Evolutionary conservation across 2,888 invertebrate species (phyloP).

Genomic region (Pristionchus fissidentatus): DNA sequence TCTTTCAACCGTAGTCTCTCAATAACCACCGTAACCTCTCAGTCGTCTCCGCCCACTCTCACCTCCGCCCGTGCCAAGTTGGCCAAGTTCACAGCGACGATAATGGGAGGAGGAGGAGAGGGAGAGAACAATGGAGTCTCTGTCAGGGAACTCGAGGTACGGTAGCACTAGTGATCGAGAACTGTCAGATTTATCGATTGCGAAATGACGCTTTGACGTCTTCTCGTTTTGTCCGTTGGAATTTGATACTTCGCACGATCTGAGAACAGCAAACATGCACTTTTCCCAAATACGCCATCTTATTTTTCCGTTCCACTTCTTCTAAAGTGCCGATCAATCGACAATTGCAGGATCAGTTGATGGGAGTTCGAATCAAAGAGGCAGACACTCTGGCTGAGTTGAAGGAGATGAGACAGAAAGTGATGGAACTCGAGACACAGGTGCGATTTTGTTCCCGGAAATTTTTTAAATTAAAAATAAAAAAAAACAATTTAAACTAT

Average conservation of each 20-base stretch:
- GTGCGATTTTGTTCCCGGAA: slow-evolving; percentile 67
- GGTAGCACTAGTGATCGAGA: not conserved
- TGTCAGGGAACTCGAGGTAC: slow-evolving; percentile 81
- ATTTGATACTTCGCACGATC: not conserved
- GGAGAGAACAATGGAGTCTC: slow-evolving; percentile 82
- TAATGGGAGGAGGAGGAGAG: slow-evolving; percentile 65
- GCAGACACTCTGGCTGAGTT: slow-evolving; percentile 93
- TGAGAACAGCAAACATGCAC: no score
- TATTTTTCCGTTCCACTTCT: no score
- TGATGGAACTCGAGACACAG: slow-evolving; percentile 96
- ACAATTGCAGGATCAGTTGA: slow-evolving; percentile 85
- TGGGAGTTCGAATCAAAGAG: slow-evolving; percentile 92
- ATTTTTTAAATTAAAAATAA: not conserved
- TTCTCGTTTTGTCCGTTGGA: no score
- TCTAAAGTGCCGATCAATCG: not conserved
- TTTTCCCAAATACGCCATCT: no score
- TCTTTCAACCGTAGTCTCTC: not conserved
- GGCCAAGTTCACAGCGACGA: slow-evolving; percentile 70
- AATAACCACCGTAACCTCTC: not conserved
- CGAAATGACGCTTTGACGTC: no score
- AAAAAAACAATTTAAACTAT: no score
- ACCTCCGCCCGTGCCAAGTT: slow-evolving; percentile 51
- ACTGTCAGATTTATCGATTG: no score
- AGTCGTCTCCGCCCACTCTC: slow-evolving; percentile 20
- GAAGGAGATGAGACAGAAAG: slow-evolving; percentile 92